Base-by-base conservation (phyloP, 2,113 vertebrate species). In the Dipodomys spectabilis region DNA sequence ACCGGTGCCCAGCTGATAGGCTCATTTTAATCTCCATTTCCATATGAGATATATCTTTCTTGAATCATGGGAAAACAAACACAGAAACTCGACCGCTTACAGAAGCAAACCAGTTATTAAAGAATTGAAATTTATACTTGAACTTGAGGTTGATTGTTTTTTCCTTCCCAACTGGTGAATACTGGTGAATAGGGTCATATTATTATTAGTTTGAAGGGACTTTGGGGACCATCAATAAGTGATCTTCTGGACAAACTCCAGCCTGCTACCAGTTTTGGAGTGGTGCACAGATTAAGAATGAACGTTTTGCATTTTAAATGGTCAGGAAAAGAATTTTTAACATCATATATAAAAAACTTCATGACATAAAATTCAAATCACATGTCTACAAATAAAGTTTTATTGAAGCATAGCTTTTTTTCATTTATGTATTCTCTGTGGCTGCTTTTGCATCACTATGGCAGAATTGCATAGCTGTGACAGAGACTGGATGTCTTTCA, bases 311-410 rank as follows among this genome's bases (percentile, higher is more conserved):
- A 30, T 65, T 94, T 69, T 39, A 84, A 89, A 53, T 84, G n/a
- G 11, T 30, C 25, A 3, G 18, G 13, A 5, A 68, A 44, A 30
- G 11, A 77, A 53, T 32, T 1, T 32, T 53, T 62, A 44, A 39
- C 57, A 73, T 30, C 39, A 12, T 6, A 32, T 20, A 6, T 69
- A 64, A 49, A 86, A 67, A 82, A 79, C 0, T 19, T 57, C 28
- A 22, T 91, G 49, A 57, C n/a, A 22, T 91, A 39, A 73, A 89
- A 67, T 73, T 93, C 27, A 86, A 78, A 83, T 82, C 69, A 27
- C 89, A 64, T 53, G 16, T 39, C 49, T 4, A 18, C 68, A 62
- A 88, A 62, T 82, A 57, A 95, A 91, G 13, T n/a, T 72, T 67
- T 75, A 49, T 71, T 77, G 80, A 57, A 69, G 60, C 0, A 15